A percentile compares a stretch with the other conserved stretches of the same genome.
Evolutionary conservation across 1,140 invertebrate species (phyloP).

Genomic region (Philopotamus ludificatus): DNA sequence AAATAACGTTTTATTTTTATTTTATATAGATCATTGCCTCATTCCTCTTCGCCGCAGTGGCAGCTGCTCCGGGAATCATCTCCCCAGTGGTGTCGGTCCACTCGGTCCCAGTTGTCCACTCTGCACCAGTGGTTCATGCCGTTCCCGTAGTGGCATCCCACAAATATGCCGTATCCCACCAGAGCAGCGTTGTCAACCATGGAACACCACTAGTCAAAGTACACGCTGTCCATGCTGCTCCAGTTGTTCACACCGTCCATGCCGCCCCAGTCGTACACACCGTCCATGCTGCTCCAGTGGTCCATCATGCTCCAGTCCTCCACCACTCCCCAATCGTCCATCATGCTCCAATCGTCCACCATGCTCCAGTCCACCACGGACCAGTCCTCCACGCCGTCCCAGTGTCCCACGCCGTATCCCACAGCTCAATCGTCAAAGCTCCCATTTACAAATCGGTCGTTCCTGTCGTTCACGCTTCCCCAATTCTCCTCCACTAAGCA

Average conservation of each 20-base stretch:
- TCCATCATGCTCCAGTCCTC: conserved; percentile 47
- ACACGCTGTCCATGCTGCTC: conserved; percentile 34
- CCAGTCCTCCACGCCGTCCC: conserved; percentile 39
- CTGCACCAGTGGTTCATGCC: conserved; percentile 46
- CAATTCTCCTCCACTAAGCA: conserved; percentile 49
- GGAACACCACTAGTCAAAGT: conserved; percentile 27
- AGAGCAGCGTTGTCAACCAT: conserved; percentile 41
- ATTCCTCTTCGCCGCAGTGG: conserved; percentile 38
- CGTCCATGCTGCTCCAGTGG: conserved; percentile 50
- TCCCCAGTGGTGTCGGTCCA: conserved; percentile 44
- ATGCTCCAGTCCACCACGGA: conserved; percentile 44
- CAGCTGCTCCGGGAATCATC: conserved; percentile 28
- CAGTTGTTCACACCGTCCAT: conserved; percentile 45
- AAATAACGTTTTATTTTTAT: conserved; percentile 20
- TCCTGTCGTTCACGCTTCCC: conserved; percentile 49
- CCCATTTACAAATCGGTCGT: conserved; percentile 48
- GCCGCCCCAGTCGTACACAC: conserved; percentile 48
- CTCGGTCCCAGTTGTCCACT: conserved; percentile 45
- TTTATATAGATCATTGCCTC: conserved; percentile 35
- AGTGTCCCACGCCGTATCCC: conserved; percentile 46
- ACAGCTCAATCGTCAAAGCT: conserved; percentile 49
- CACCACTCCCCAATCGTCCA: conserved; percentile 38
- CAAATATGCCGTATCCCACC: conserved; percentile 45
- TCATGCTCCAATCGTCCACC: conserved; percentile 39
- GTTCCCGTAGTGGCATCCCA: conserved; percentile 43